Base-by-base conservation (phyloP, 2,888 invertebrate species). In the Ormia ochracea region DNA sequence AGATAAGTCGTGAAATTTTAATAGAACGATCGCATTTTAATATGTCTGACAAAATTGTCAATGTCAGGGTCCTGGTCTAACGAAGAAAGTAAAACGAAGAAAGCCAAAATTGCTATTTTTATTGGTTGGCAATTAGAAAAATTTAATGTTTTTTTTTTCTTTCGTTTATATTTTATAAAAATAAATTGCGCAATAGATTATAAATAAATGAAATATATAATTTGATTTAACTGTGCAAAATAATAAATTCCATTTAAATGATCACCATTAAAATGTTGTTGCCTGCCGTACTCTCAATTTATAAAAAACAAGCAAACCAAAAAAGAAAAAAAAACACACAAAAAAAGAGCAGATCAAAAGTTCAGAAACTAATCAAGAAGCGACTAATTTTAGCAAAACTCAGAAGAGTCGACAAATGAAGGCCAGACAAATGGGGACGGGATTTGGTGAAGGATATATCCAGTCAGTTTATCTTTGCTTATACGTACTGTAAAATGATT, bases 401-500 rank as follows among this genome's bases (percentile, higher is more conserved):
- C 9, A 33, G 28, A n/a, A n/a, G n/a, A n/a, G n/a, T n/a, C 23
- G 4, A 61, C 36, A 68, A 48, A 7, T 3, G 58, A 12, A 12
- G 12, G 28, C n/a, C n/a, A 10, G 1, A 38, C 36, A 36, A 54
- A 17, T n/a, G 7, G 28, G 38, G 19, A 31, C 28, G 2, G 7
- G 5, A 54, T 28, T 10, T 19, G 7, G 19, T n/a, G 9, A 43
- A 43, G 43, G 43, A 43, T 38, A 38, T 38, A 4, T 28, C 1
- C 1, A 14, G 1, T 3, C 26, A 14, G n/a, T 38, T 10, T 31
- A n/a, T 2, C 23, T 31, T 28, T 48, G 31, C 36, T 31, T 28
- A 75, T 65, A 88, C 88, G 85, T 87, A 88, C 88, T 84, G 69
- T 85, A 83, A 31, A n/a, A n/a, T n/a, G 81, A 84, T 21, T 84